phyloP scores from a whole-genome alignment of 1,140 invertebrate species.

The Oscheius sp. region DNA sequence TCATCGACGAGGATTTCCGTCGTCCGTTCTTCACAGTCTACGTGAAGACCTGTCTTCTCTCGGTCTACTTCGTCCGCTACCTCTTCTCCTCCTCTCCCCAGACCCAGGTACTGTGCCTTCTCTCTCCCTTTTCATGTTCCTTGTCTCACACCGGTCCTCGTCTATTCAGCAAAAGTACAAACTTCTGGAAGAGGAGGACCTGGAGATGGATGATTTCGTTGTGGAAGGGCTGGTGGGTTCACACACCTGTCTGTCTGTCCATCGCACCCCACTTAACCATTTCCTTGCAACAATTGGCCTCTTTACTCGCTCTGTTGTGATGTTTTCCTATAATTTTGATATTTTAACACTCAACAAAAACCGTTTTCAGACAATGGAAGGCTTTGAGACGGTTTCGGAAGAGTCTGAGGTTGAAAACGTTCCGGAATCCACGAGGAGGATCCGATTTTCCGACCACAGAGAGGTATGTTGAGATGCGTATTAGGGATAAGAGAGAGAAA shows the following conservation, averaged over 20 bases:
- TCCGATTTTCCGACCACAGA: background rate
- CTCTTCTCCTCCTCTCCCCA: conserved; percentile 14
- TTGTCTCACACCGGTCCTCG: background rate
- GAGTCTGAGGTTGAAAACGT: background rate
- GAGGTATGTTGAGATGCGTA: no score
- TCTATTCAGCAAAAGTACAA: conserved; percentile 1
- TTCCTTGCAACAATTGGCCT: background rate
- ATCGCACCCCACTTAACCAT: background rate
- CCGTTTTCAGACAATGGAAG: background rate
- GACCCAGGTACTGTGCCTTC: conserved; percentile 2
- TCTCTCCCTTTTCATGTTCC: background rate
- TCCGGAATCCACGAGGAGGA: background rate
- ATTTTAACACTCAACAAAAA: background rate
- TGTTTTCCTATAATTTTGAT: background rate
- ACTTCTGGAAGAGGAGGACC: background rate
- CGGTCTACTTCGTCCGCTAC: conserved; percentile 30
- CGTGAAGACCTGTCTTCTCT: conserved; percentile 33
- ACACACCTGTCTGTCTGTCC: background rate
- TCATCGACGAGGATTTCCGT: conserved; percentile 37
- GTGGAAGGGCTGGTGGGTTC: background rate
- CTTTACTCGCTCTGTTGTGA: background rate
- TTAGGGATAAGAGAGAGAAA: background rate
- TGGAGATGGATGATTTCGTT: background rate
- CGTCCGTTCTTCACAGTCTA: conserved; percentile 45
- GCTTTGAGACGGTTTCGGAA: conserved; percentile 1